Conservation (phyloP, 1,140 invertebrate species). For the Lepidurus couesii region DNA sequence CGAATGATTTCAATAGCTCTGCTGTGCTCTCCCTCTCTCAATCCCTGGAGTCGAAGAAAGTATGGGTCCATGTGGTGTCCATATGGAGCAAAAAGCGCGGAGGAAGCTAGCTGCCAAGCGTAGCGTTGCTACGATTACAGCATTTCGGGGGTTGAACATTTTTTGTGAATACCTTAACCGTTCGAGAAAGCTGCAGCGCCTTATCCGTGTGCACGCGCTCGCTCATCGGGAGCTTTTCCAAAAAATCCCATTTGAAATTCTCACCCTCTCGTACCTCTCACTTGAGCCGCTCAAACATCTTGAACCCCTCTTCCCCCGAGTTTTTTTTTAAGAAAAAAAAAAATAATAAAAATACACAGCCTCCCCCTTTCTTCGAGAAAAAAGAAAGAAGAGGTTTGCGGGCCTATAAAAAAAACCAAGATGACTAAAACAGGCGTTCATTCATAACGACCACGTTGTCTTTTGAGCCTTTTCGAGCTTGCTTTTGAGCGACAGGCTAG, state of each 20-base stretch:
- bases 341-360: conserved; percentile 3
- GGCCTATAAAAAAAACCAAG: not conserved
- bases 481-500: not conserved
- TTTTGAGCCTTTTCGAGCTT: not conserved
- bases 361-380: not conserved
- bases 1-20: conserved; percentile 30
- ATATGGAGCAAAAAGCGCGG: conserved; percentile 18
- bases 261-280: conserved; percentile 3
- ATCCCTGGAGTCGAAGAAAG: not conserved
- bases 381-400: not conserved
- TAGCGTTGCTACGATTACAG: not conserved
- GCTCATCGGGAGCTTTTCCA: not conserved
- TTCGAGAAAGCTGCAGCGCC: not conserved
- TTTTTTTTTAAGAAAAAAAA: not conserved
- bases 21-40: conserved; percentile 16
- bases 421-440: conserved; percentile 8
- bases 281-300: not conserved
- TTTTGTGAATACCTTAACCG: not conserved
- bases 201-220: conserved; percentile 20
- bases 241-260: conserved; percentile 15
- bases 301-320: not conserved
- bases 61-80: conserved; percentile 7
- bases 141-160: not conserved
- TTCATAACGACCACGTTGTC: not conserved
- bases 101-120: conserved; percentile 12